Evolutionary conservation across 2,888 invertebrate species (phyloP).

Genomic region (Tetanocera ferruginea): DNA sequence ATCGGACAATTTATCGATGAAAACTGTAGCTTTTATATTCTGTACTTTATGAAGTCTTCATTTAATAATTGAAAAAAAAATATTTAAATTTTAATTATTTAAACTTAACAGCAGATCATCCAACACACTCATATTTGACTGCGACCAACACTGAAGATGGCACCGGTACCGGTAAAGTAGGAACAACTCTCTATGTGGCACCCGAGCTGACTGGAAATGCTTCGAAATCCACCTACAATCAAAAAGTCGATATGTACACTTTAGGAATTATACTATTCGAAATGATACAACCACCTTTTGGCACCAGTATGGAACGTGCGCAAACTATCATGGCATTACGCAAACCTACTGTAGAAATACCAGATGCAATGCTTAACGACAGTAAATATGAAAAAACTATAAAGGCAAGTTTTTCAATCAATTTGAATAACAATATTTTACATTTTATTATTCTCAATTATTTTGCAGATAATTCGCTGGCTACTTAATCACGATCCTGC

Average conservation of each 20-base stretch:
- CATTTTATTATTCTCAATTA: background rate
- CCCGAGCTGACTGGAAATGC: slow-evolving; percentile 86
- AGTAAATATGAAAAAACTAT: slow-evolving; percentile 63
- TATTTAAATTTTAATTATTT: too few species aligned
- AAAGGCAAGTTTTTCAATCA: slow-evolving; percentile 71
- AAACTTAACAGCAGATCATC: slow-evolving; percentile 50
- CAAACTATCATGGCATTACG: slow-evolving; percentile 82
- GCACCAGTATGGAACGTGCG: slow-evolving; percentile 91
- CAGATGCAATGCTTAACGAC: slow-evolving; percentile 74
- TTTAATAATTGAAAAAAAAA: too few species aligned
- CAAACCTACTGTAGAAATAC: slow-evolving; percentile 78
- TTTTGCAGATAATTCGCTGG: slow-evolving; percentile 75
- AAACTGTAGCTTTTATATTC: too few species aligned
- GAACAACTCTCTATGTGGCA: slow-evolving; percentile 95
- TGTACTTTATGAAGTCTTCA: too few species aligned
- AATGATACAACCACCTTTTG: slow-evolving; percentile 90
- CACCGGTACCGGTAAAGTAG: slow-evolving; percentile 84
- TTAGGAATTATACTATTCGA: slow-evolving; percentile 94
- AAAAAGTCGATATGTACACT: slow-evolving; percentile 90
- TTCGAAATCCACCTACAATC: slow-evolving; percentile 83
- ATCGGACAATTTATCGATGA: too few species aligned
- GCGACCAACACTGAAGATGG: slow-evolving; percentile 61
- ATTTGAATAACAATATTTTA: background rate
- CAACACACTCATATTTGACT: slow-evolving; percentile 51
- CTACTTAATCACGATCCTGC: slow-evolving; percentile 88